Conservation (phyloP, 2,797 vertebrate genomes). For the Danio aesculapii region DNA sequence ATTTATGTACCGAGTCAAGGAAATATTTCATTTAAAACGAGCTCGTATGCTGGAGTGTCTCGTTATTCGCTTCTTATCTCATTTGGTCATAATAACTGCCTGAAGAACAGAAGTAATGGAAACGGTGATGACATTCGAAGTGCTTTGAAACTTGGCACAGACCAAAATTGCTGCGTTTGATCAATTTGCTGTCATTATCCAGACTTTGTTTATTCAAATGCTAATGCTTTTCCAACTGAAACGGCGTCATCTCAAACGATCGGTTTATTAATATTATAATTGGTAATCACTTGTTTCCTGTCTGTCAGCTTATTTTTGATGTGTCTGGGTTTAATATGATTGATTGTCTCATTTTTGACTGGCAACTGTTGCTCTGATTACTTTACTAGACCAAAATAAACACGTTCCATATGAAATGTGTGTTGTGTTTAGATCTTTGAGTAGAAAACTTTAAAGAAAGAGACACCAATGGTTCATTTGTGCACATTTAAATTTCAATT, state of each 20-base stretch:
- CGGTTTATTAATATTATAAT: slow-evolving; percentile 16
- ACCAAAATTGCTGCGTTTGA: slow-evolving; percentile 24
- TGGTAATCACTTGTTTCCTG: slow-evolving; percentile 19
- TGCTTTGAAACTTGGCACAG: not conserved
- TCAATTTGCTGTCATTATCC: slow-evolving; percentile 28
- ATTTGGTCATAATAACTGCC: slow-evolving; percentile 21
- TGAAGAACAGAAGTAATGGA: slow-evolving; percentile 32
- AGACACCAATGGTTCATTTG: not conserved
- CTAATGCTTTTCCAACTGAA: slow-evolving; percentile 28
- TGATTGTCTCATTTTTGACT: slow-evolving; percentile 29
- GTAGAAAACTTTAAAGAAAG: not conserved
- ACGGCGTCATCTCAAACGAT: slow-evolving; percentile 27
- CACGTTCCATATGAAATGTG: slow-evolving; percentile 21
- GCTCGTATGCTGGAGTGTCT: slow-evolving; percentile 25
- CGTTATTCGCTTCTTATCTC: not conserved
- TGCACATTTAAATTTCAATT: not conserved
- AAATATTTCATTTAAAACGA: slow-evolving; percentile 15
- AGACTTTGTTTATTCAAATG: slow-evolving; percentile 34
- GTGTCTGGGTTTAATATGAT: slow-evolving; percentile 29
- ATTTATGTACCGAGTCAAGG: slow-evolving; percentile 20
- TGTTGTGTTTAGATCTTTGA: slow-evolving; percentile 25
- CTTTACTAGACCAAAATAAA: slow-evolving; percentile 50
- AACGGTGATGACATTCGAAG: not conserved
- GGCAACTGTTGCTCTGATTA: not conserved
- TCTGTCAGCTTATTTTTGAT: slow-evolving; percentile 32